Base-by-base conservation (phyloP, 2,888 invertebrate genomes). In the Ceraclea dissimilis region DNA sequence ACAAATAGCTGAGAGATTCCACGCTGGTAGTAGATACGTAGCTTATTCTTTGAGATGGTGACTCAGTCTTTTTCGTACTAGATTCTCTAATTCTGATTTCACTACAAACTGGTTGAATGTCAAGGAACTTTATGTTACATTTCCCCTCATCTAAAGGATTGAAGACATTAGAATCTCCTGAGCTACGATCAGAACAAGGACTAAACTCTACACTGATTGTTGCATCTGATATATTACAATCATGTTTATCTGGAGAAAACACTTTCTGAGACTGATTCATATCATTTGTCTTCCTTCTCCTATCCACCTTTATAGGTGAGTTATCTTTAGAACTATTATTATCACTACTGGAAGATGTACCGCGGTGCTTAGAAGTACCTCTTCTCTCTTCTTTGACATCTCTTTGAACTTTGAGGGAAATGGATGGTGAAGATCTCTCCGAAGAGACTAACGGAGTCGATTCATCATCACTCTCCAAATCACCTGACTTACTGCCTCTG, bases 401-500 rank as follows among this genome's bases (percentile, higher is more conserved):
- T 31, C 52, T 53, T 18, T 59, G 59, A 49, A 50, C 52, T 49
- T 61, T 59, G 5, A 59, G 49, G 0, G 69, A 67, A 46, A 67
- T 67, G 2, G 67, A 66, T 1, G 72, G 72, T 0, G 71, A 71
- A 4, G 72, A 69, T 54, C 71, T 64, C 59, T 75, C 73, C 8
- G 77, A 76, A 62, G 79, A 79, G 6, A 86, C 83, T 58, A 86
- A 75, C 56, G 85, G 85, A 2, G 86, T 84, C 63, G 81, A 81
- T 66, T 87, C 87, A 67, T 85, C 85, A 67, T 85, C 85, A 67
- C 80, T 78, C 60, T 70, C 69, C 43, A 67, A 62, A 48, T 71
- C 71, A 53, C 69, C 70, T 10, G 50, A 54, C 60, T 70, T 71
- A 56, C 73, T 74, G 56, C 72, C 73, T 63, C 73, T 71, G 20